Percentiles rank a stretch among this genome's conserved stretches.
These are phyloP conservation scores for Clytia hemisphaerica DNA, from an alignment of 30 jellyfish, hydroid and myxozoan genomes.

Conservation along the genomic window DNA sequence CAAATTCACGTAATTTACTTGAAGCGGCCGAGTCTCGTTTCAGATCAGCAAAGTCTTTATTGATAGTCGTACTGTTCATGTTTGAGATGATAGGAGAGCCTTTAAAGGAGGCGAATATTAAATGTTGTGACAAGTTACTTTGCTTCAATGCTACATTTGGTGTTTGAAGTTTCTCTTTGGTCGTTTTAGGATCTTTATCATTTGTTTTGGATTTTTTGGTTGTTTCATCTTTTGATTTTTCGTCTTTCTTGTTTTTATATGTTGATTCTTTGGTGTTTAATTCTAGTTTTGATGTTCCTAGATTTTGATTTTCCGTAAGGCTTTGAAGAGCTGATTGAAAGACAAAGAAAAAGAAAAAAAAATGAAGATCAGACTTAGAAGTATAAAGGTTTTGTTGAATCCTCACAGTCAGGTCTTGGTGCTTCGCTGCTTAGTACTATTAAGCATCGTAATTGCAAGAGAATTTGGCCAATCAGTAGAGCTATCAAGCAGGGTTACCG, in stretches of 20 bases:
- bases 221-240: slow-evolving; percentile 35
- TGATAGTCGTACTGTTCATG: too few species aligned
- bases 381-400: too few species aligned
- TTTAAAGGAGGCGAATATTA: background rate
- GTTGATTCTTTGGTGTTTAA: slow-evolving; percentile 17
- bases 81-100: slow-evolving; percentile 9
- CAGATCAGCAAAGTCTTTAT: background rate
- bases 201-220: slow-evolving; percentile 18
- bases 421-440: too few species aligned
- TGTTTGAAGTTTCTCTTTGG: slow-evolving; percentile 47
- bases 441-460: too few species aligned
- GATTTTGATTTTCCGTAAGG: too few species aligned
- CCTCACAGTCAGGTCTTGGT: too few species aligned
- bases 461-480: too few species aligned
- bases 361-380: too few species aligned
- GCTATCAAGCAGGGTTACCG: too few species aligned
- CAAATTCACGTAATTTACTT: slow-evolving; percentile 60
- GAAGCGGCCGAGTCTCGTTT: slow-evolving; percentile 66
- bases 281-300: background rate
- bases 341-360: too few species aligned
- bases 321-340: too few species aligned
- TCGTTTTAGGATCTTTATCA: slow-evolving; percentile 14
- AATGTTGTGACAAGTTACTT: too few species aligned
- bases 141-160: background rate
- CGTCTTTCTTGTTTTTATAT: slow-evolving; percentile 52